Base-by-base conservation (phyloP, 2,797 vertebrate species). In the Phrynocephalus forsythii region DNA sequence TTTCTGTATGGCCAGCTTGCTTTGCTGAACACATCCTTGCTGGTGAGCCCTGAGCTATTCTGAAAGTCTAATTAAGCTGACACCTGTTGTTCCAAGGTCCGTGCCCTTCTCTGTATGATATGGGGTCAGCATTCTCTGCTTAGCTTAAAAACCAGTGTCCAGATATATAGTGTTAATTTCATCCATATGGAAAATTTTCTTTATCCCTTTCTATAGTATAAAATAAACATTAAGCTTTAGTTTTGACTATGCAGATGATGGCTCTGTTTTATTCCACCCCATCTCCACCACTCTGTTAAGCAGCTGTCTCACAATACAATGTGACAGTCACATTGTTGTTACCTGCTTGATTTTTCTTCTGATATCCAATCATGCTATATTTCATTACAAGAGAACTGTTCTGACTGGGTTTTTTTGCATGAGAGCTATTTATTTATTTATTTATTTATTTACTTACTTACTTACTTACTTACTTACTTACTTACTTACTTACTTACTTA, bases 41-140 rank as follows among this genome's bases (percentile, higher is more conserved):
- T 87, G 75, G 75, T 89, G 75, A 44, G 60, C 16, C 50, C 88
- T 87, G 75, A 50, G 0, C 60, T 50, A 88, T 82, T 50, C 84
- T 72, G 13, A 87, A 76, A 91, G 86, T 79, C 86, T 86, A 60
- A 88, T 92, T 92, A 94, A 91, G 86, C 83, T 79, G 84, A 85
- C 94, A 95, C 94, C 94, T 96, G 94, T 72, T 93, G 79, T 86
- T 50, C 76, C 56, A 77, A 82, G 83, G 56, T 38, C 75, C 68
- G 50, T 75, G 6, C 87, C 90, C 93, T 85, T 79, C 86, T 68
- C 73, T 50, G 84, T 87, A 6, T 22, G 71, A 88, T 83, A 88
- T 6, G 77, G 80, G 90, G 92, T 88, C 86, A 91, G 13, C 84
- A 7, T 84, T 3, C 79, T 71, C 82, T 87, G 63, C 0, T 60